Conservation (phyloP, 2,888 invertebrate species). For the Tinea pellionella region DNA sequence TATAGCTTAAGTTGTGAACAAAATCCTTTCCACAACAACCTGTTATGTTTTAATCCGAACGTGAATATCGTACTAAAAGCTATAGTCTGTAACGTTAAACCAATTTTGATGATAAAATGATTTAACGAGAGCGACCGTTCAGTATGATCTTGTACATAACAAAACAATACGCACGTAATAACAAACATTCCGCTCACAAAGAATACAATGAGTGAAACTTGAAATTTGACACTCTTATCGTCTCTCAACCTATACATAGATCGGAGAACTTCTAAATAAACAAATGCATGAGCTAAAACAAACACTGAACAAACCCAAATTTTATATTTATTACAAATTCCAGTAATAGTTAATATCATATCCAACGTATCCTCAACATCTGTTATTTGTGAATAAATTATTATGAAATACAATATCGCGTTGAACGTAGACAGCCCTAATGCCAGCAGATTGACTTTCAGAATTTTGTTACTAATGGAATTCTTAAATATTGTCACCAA, state of each 20-base stretch:
- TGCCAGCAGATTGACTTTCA: conserved; percentile 15
- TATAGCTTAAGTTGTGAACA: neutral
- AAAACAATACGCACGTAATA: neutral
- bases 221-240: neutral
- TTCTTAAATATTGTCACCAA: conserved; percentile 16
- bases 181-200: neutral
- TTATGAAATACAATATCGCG: neutral
- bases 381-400: neutral
- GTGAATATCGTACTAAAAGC: neutral
- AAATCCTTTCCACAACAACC: neutral
- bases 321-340: neutral
- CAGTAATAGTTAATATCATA: neutral
- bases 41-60: neutral
- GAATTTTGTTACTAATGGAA: conserved; percentile 8
- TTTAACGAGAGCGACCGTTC: neutral
- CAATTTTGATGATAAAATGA: neutral
- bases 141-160: neutral
- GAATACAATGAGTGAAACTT: neutral
- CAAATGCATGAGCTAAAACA: neutral
- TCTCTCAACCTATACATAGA: neutral
- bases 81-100: neutral
- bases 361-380: neutral
- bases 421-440: neutral
- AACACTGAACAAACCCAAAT: neutral
- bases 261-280: neutral